Evolutionary conservation across 2,888 invertebrate species (phyloP).

Genomic region (Hyalella azteca): DNA sequence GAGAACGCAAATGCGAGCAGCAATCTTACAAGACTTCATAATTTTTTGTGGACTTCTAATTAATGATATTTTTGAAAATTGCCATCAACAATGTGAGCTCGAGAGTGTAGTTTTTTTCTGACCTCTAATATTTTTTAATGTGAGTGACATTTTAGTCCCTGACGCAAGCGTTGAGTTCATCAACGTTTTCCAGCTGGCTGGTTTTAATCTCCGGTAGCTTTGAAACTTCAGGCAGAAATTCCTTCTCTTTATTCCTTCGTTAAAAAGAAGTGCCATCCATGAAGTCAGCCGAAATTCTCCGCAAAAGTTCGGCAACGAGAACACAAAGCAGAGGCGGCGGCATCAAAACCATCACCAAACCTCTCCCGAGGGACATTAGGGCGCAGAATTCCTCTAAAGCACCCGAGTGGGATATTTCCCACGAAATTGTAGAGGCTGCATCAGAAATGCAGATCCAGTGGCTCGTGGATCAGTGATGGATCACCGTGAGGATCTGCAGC

Average conservation of each 20-base stretch:
- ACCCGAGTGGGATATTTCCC: slow-evolving; percentile 17
- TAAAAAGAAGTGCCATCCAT: not conserved
- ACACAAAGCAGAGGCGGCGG: slow-evolving; percentile 9
- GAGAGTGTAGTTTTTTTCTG: no score
- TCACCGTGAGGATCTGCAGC: not conserved
- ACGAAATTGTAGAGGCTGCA: slow-evolving; percentile 7
- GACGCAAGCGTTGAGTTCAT: not conserved
- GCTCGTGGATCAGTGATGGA: slow-evolving; percentile 32
- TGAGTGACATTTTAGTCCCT: no score
- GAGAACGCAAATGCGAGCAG: no score
- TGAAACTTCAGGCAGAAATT: not conserved
- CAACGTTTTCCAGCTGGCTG: not conserved
- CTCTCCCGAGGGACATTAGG: slow-evolving; percentile 23
- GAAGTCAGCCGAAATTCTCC: slow-evolving; percentile 14
- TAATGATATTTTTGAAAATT: no score
- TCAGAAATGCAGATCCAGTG: slow-evolving; percentile 33
- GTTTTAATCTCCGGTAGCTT: slow-evolving; percentile 21
- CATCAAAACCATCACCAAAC: slow-evolving; percentile 9
- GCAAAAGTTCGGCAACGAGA: slow-evolving; percentile 4
- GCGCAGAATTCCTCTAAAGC: slow-evolving; percentile 31
- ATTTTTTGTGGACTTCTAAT: no score
- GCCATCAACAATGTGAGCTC: no score
- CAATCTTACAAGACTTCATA: no score
- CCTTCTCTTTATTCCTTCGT: not conserved
- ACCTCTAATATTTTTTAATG: no score